A percentile compares a stretch with the other conserved stretches of the same genome.
These are phyloP conservation scores for Propithecus perrieri DNA, from an alignment of 2,797 vertebrate genomes.

Conservation along the genomic window DNA sequence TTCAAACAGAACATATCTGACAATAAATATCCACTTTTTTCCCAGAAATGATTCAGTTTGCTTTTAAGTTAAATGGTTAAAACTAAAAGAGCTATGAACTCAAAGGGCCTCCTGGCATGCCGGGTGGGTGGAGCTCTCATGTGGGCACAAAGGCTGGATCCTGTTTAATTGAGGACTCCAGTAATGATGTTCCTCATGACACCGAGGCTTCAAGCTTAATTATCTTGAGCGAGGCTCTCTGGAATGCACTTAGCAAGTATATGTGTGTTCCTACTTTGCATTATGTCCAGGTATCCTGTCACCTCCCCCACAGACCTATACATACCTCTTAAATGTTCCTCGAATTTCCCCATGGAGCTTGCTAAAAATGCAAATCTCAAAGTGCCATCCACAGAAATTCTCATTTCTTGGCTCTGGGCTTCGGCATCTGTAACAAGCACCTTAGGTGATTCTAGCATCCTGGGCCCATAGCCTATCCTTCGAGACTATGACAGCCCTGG, in stretches of 20 bases:
- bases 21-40: not conserved
- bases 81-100: not conserved
- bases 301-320: not conserved
- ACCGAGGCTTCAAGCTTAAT: not conserved
- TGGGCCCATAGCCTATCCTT: not conserved
- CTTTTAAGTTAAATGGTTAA: constrained; percentile 1
- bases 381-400: not conserved
- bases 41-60: not conserved
- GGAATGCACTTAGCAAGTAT: not conserved
- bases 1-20: not conserved
- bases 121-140: not conserved
- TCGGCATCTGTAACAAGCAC: not conserved
- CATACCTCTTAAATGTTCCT: not conserved
- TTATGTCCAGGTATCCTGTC: not conserved
- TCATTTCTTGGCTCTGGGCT: not conserved
- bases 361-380: not conserved
- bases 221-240: not conserved
- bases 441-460: not conserved
- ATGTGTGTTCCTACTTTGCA: not conserved
- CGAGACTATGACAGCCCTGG: not conserved
- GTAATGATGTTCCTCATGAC: not conserved
- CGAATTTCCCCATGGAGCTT: not conserved
- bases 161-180: constrained; percentile 35
- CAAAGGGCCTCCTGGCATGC: not conserved
- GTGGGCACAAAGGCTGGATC: not conserved